Evolutionary conservation across 2,888 invertebrate species (phyloP), one percentile per base, ranked within the genome.

Genomic region (Drosophila limbata): DNA sequence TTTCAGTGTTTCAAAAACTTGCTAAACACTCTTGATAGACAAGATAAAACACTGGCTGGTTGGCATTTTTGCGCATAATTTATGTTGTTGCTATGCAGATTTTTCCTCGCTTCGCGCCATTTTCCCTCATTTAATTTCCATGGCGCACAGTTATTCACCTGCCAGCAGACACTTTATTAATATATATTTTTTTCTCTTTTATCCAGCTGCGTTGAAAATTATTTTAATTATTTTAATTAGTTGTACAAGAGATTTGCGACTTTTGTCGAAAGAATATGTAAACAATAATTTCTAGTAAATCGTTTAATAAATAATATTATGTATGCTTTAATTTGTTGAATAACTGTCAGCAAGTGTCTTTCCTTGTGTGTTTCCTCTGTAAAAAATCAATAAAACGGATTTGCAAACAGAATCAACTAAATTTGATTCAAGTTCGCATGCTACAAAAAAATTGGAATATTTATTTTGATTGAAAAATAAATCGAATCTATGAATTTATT

Each of bases 381-480:
- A 35, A 53, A 50, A 69, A 65, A 63, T 64, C 48, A 59, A 55
- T 55, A 57, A 57, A 57, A 75, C 50, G 53, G 56, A 68, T 64
- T 64, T 69, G 52, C 73, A 60, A 68, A 40, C 35, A 51, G 63
- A 60, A 62, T 73, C 61, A 65, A 64, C 40, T 33, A 69, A 76
- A 78, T 74, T 69, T 56, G 48, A 65, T 69, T 65, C 79, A 57
- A 60, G 61, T 52, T 51, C 15, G 37, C 60, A 17, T 50, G 53
- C 71, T 47, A 51, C 17, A 47, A 33, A 60, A 72, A 68, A 62
- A 64, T 52, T 51, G 53, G 63, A 64, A 77, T 75, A 82, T 86
- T 82, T 87, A 88, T 90, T 90, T 90, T 88, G 89, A 89, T 89
- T 90, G 90, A 90, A 90, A 90, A 87, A 90, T 90, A 89, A 89